Conservation (phyloP, 1,140 invertebrate species). For the Holotrichia oblita region DNA sequence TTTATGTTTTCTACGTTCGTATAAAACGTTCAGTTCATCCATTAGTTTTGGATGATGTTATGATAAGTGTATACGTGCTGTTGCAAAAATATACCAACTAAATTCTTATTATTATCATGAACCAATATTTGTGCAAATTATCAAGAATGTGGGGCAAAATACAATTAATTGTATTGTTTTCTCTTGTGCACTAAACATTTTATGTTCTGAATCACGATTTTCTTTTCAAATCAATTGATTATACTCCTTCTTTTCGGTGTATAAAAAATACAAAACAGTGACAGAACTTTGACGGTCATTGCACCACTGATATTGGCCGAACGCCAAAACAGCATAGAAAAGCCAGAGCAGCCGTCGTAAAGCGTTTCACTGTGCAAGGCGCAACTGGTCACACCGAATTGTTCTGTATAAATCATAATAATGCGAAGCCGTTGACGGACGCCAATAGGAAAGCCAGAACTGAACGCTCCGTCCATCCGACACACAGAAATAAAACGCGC, state of each 20-base stretch:
- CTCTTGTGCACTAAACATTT: too few relatives aligned
- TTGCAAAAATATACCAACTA: too few relatives aligned
- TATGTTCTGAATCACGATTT: too few relatives aligned
- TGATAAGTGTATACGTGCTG: too few relatives aligned
- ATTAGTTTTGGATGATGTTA: too few relatives aligned
- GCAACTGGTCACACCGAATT: neutral
- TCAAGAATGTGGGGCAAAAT: too few relatives aligned
- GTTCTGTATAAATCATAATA: conserved; percentile 9
- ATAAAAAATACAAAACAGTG: neutral
- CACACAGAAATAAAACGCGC: neutral
- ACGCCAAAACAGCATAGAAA: neutral
- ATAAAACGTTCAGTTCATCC: too few relatives aligned
- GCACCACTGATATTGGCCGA: neutral
- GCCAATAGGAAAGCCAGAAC: conserved; percentile 4
- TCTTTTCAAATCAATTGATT: too few relatives aligned
- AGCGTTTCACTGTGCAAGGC: neutral
- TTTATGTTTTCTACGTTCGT: too few relatives aligned
- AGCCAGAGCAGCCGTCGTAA: neutral
- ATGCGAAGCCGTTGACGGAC: neutral
- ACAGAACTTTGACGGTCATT: conserved; percentile 12
- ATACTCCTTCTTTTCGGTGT: neutral
- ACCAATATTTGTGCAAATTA: too few relatives aligned
- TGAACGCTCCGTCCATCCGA: conserved; percentile 4
- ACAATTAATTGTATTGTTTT: too few relatives aligned
- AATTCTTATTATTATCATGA: too few relatives aligned